These are phyloP conservation scores for Drosophila kokeensis DNA, from an alignment of 2,888 invertebrate species.

Conservation along the genomic window DNA sequence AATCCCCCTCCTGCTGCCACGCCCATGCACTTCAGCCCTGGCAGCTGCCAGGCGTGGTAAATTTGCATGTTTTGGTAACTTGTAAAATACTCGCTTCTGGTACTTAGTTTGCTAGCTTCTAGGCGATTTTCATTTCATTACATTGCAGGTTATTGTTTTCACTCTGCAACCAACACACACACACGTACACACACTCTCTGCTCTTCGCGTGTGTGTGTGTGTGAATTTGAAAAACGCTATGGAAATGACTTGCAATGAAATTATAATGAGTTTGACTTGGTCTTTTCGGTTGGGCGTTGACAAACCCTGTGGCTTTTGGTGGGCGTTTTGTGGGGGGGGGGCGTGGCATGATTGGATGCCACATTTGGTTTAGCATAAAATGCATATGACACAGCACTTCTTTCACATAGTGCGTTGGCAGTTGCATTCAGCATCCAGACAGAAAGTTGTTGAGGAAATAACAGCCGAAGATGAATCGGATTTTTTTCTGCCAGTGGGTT, in stretches of 20 bases:
- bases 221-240: slow-evolving; percentile 35
- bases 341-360: slow-evolving; percentile 49
- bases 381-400: slow-evolving; percentile 48
- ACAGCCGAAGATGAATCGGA: not conserved
- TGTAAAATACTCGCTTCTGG: slow-evolving; percentile 19
- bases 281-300: slow-evolving; percentile 41
- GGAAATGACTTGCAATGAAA: slow-evolving; percentile 76
- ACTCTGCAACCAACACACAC: not conserved
- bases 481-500: not conserved
- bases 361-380: slow-evolving; percentile 57
- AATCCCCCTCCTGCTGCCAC: slow-evolving; percentile 35
- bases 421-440: slow-evolving; percentile 7
- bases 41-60: slow-evolving; percentile 21
- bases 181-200: not conserved
- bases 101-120: slow-evolving; percentile 46
- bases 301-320: slow-evolving; percentile 4
- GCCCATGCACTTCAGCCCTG: not conserved
- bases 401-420: slow-evolving; percentile 20
- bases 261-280: slow-evolving; percentile 69
- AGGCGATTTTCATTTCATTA: slow-evolving; percentile 78
- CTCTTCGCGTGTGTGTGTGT: slow-evolving; percentile 8
- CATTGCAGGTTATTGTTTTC: slow-evolving; percentile 67
- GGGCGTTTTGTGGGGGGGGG: slow-evolving; percentile 7
- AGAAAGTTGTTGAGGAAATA: not conserved
- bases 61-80: slow-evolving; percentile 70